A percentile compares a stretch with the other conserved stretches of the same genome.
Conservation (phyloP, 2,797 vertebrate species). For the Chelonia mydas region DNA sequence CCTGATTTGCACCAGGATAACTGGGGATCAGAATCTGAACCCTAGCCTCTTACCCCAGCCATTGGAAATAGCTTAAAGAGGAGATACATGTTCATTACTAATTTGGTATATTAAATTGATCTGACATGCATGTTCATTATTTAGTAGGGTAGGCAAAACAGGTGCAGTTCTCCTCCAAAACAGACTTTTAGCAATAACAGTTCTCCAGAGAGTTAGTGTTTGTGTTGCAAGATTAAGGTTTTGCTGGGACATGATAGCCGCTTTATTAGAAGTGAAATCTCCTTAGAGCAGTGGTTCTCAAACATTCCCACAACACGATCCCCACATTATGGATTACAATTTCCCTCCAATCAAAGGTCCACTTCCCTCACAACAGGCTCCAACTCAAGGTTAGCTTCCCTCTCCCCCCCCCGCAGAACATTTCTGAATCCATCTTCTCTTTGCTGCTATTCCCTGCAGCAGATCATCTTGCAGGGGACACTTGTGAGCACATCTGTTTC, state of each 20-base stretch:
- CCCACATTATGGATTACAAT: background rate
- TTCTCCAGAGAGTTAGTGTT: background rate
- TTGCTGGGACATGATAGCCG: background rate
- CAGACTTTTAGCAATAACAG: rapidly evolving
- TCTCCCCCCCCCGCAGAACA: background rate
- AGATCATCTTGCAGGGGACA: background rate
- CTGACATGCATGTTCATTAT: background rate
- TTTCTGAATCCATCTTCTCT: background rate
- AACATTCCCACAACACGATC: background rate
- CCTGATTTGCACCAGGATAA: background rate
- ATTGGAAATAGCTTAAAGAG: background rate
- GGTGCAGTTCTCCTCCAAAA: background rate
- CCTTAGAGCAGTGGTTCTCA: background rate
- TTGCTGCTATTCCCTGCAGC: background rate
- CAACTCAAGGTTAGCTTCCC: background rate
- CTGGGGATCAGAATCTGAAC: background rate
- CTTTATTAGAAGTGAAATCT: background rate
- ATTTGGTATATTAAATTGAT: background rate
- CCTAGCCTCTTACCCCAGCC: background rate
- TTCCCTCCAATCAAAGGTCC: background rate
- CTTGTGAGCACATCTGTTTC: background rate
- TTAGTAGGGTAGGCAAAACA: rapidly evolving
- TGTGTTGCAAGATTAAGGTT: rapidly evolving
- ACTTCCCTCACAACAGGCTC: background rate
- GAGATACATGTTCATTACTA: background rate